Evolutionary conservation across 2,113 vertebrate genomes (phyloP), one percentile per base, ranked within the genome.

Genomic region (Cyanistes caeruleus): DNA sequence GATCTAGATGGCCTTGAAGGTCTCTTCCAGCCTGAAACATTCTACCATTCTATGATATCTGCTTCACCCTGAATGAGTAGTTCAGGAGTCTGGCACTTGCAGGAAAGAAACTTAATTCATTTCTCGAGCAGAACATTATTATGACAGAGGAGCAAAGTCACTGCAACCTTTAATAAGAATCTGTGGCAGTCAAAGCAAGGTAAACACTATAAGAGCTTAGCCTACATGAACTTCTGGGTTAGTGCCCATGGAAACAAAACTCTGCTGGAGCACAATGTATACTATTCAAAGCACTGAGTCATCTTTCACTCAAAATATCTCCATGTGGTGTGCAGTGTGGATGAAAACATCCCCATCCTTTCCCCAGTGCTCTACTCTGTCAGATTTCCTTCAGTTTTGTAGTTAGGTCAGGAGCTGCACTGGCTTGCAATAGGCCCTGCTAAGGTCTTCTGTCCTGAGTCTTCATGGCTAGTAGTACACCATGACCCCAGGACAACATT

Each of bases 401-500:
- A 49, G 15, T 24, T 9, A 25, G n/a, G 11, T 56, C 30, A 52
- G 41, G 35, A 53, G 2, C 30, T 75, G 11, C 24, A 37, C 15
- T 81, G 35, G 6, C 35, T 23, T 63, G n/a, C 37, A 39, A 13
- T 14, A 73, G 39, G 18, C 21, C 13, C 13, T 74, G n/a, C 4
- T 67, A 37, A 63, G 5, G 18, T 48, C 33, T 48, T 13, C 37
- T 51, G 30, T 25, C 18, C 12, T 43, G 24, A 4, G 2, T 33
- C 55, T 70, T 86, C 75, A 63, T 0, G 0, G 22, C 15, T 37
- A 16, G 14, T 18, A 51, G 30, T 31, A 35, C 1, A 1, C 13
- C 2, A 2, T 70, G 20, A 35, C 15, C 18, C 53, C 31, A 1
- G 3, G 15, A 17, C 15, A 77, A 55, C 0, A 0, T 83, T 76